Evolutionary conservation across 2,888 invertebrate species (phyloP), one percentile per base, ranked within the genome.

Genomic region (Ectemnius cavifrons): DNA sequence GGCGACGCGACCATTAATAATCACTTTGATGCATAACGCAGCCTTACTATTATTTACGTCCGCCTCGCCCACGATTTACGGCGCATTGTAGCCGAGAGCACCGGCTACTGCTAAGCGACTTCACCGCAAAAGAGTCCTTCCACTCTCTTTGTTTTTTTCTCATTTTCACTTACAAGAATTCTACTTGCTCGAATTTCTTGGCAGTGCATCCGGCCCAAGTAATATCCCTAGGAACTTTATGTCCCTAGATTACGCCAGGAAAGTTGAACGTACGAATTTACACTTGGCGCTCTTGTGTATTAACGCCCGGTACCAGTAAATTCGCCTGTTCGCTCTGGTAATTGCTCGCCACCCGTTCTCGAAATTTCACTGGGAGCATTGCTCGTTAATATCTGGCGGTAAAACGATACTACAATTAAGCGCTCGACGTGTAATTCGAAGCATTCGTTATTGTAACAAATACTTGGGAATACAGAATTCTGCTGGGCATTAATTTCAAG

Each of bases 21-120:
- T 87, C 86, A 86, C 89, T 89, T 89, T 89, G 87, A 89, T 89
- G 86, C 88, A 87, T 85, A 85, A 86, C 86, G 84, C 83, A 77
- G 83, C 79, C 82, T 80, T 80, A 79, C 85, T 85, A 86, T 88
- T 88, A 88, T 88, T 89, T 83, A 88, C 85, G 83, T 81, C 80
- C 82, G 73, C 76, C 69, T 81, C 76, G 70, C 74, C 71, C 73
- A 82, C 82, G 85, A 87, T 87, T 87, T 87, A 87, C 87, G 85
- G 80, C 71, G 83, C 81, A 87, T 87, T 87, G 87, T 87, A 79
- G 74, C 70, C 59, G 65, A 77, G 75, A 58, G 61, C 70, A 57
- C 69, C 69, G 59, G 14, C 46, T 23, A 61, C 16, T 60, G 63
- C 58, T 58, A 52, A 23, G 71, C 75, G 63, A 73, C 67, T 77